Base-by-base conservation (phyloP, 2,888 invertebrate species). In the Geophilus truncorum region DNA sequence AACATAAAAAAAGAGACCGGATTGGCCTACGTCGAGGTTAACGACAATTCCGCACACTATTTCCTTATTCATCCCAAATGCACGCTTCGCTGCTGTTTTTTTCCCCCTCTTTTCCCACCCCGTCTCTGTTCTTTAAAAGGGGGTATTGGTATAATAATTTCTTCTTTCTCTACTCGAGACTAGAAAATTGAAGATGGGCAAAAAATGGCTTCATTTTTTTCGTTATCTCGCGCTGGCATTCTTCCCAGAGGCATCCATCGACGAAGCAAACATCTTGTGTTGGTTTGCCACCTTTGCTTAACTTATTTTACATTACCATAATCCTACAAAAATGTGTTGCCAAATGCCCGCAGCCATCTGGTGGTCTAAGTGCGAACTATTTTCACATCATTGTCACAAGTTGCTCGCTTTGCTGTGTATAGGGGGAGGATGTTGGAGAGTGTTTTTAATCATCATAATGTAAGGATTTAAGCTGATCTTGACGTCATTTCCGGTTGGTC, bases 11-110 rank as follows among this genome's bases (percentile, higher is more conserved):
- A 62, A 23, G 18, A 23, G 23, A 23, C 21, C 21, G 57, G 57
- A 62, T 62, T 62, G 57, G 18, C 57, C 57, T 18, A 5, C 57
- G 57, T 23, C 21, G 57, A 62, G 57, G 57, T 62, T 62, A 62
- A 62, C 57, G 57, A 62, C 57, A 62, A 62, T 62, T 62, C 57
- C 23, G 21, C 57, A 62, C 57, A 62, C 57, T 62, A 62, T 62
- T 62, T 62, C 57, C 57, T 62, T 62, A 62, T 62, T 62, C 57
- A 62, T 62, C 57, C 57, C 57, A 62, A 62, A 62, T 62, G 57
- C 57, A 62, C 57, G 57, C 57, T 23, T 21, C 57, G 23, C n/a
- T 62, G 57, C 2, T 21, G 10, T 62, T 62, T 62, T 57, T 57
- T 21, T 10, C 21, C 1, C 57, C 1, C 21, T 62, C 57, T n/a